phyloP scores from a whole-genome alignment of 2,797 vertebrate species.

The Ceyx erithaca region DNA sequence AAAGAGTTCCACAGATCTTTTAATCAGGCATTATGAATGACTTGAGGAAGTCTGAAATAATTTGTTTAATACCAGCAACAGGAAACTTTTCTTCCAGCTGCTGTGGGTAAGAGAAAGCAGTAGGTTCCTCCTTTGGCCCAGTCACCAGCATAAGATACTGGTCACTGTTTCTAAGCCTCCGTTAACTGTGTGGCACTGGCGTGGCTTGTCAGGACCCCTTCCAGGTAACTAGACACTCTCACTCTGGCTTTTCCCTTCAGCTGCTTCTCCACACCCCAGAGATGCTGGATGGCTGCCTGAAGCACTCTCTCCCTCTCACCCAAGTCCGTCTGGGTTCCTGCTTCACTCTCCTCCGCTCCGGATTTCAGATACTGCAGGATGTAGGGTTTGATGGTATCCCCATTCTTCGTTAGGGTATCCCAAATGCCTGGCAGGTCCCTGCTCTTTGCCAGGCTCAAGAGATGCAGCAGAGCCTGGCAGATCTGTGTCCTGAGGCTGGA shows the following conservation, averaged over 20 bases:
- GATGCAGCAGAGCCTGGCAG: slow-evolving; percentile 88
- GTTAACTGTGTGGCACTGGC: slow-evolving; percentile 32
- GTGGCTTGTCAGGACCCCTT: slow-evolving; percentile 79
- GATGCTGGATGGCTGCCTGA: slow-evolving; percentile 77
- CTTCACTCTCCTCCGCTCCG: slow-evolving; percentile 70
- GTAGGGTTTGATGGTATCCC: slow-evolving; percentile 75
- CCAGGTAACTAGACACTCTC: slow-evolving; percentile 78
- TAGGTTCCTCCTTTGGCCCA: background rate
- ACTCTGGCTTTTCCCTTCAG: slow-evolving; percentile 36
- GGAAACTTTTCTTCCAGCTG: background rate
- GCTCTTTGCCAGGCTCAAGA: slow-evolving; percentile 82
- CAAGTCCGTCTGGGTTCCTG: background rate
- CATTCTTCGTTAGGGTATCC: slow-evolving; percentile 72
- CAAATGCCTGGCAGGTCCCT: slow-evolving; percentile 82
- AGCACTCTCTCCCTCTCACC: slow-evolving; percentile 78
- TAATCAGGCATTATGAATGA: background rate
- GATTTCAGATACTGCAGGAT: slow-evolving; percentile 86
- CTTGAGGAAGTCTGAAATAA: background rate
- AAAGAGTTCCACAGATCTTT: background rate
- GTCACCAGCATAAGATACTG: background rate
- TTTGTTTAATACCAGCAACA: background rate
- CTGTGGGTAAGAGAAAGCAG: background rate
- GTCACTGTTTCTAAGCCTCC: background rate
- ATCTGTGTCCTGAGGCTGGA: slow-evolving; percentile 90
- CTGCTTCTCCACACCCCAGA: slow-evolving; percentile 69